These are phyloP conservation scores for Grammomys surdaster DNA, from an alignment of 2,113 vertebrate genomes.

Conservation along the genomic window DNA sequence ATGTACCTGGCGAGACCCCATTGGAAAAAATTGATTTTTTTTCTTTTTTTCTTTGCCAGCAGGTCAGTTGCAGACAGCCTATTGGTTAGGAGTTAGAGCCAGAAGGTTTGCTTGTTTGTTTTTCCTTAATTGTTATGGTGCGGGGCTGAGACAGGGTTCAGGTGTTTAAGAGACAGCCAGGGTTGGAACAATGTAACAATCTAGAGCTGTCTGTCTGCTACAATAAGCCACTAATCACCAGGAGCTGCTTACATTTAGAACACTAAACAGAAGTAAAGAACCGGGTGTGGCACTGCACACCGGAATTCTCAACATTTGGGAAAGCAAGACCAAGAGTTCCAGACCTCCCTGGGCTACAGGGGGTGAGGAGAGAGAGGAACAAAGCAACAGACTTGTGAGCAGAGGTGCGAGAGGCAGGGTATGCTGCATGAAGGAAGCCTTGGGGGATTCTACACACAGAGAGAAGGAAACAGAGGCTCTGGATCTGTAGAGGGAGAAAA, in stretches of 20 bases:
- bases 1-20: not conserved
- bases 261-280: conserved; percentile 24
- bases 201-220: not conserved
- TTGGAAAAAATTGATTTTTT: not conserved
- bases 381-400: not conserved
- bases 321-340: not conserved
- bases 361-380: not conserved
- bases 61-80: not conserved
- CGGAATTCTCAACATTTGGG: not conserved
- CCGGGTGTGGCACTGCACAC: too few relatives aligned
- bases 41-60: not conserved
- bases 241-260: not conserved
- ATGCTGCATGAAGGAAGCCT: not conserved
- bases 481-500: not conserved
- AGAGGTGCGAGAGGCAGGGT: not conserved
- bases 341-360: not conserved
- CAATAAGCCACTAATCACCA: not conserved
- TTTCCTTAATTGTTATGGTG: not conserved
- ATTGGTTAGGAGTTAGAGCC: not conserved
- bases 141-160: not conserved
- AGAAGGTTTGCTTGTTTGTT: not conserved
- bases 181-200: not conserved
- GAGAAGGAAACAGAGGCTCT: not conserved
- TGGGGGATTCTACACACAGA: not conserved
- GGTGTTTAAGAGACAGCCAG: not conserved